Conservation (phyloP, 2,888 invertebrate genomes). For the Bugulina stolonifera region DNA sequence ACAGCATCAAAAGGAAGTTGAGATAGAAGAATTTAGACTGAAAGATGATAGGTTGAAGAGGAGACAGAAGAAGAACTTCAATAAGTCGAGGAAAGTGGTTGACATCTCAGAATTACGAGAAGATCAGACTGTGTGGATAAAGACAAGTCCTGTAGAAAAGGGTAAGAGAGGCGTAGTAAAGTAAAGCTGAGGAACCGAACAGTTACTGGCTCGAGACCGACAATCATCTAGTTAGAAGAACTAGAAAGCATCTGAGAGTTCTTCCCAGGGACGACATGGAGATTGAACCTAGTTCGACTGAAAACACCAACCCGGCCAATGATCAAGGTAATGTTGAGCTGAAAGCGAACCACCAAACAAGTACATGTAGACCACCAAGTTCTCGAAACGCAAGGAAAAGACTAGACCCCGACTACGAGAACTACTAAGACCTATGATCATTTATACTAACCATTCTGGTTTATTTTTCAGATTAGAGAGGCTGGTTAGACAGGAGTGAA, state of each 20-base stretch:
- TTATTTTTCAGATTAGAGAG: neutral
- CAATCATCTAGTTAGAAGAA: neutral
- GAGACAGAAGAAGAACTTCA: too few relatives aligned
- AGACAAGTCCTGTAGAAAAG: too few relatives aligned
- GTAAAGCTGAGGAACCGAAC: neutral
- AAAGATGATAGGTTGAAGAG: too few relatives aligned
- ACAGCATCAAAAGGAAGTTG: too few relatives aligned
- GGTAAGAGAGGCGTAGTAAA: neutral
- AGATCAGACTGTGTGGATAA: too few relatives aligned
- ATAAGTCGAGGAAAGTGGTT: too few relatives aligned
- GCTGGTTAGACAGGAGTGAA: neutral
- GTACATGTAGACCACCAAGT: neutral
- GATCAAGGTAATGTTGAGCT: neutral
- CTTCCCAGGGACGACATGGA: neutral
- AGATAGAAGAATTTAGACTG: too few relatives aligned
- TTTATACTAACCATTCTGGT: too few relatives aligned
- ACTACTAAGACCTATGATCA: too few relatives aligned
- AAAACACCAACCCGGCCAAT: neutral
- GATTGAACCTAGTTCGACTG: neutral
- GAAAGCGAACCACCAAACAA: neutral
- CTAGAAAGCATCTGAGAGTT: neutral
- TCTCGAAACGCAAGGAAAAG: neutral
- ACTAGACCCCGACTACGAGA: neutral
- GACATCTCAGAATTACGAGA: too few relatives aligned
- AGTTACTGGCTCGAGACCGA: neutral